phyloP scores from a whole-genome alignment of 1,140 invertebrate species.

The Lutraria rhynchaena region DNA sequence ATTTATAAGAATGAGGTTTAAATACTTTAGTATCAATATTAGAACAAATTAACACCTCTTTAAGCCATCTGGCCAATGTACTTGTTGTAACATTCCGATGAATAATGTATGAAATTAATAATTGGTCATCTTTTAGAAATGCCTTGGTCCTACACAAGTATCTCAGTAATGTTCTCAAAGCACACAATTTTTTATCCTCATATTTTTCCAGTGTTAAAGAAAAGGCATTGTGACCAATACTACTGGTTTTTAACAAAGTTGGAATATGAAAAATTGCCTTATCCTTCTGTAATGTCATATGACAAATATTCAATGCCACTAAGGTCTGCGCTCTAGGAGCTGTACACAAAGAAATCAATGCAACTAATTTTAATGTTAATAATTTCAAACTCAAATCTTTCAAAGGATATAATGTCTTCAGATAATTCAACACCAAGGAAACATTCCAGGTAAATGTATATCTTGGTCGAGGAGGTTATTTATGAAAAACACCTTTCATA shows the following conservation, averaged over 20 bases:
- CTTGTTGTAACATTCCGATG: conserved; percentile 27
- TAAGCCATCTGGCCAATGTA: conserved; percentile 43
- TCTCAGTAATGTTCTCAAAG: conserved; percentile 28
- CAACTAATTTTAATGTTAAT: conserved; percentile 26
- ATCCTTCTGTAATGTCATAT: conserved; percentile 19
- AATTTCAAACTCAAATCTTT: conserved; percentile 30
- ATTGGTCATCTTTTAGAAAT: background rate
- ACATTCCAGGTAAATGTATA: no score
- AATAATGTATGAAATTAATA: conserved; percentile 36
- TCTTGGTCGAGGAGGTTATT: conserved; percentile 17
- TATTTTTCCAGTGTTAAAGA: no score
- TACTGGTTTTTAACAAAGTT: no score
- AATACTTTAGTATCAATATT: conserved; percentile 17
- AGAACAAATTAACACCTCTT: background rate
- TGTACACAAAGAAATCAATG: no score
- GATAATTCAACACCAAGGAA: no score
- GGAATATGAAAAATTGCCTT: no score
- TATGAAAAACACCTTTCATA: conserved; percentile 39
- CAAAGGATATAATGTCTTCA: no score
- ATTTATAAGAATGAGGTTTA: conserved; percentile 41
- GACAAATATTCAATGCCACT: conserved; percentile 12
- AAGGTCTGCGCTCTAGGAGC: conserved; percentile 44
- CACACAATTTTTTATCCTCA: no score
- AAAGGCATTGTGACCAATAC: conserved; percentile 11
- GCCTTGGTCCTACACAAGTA: conserved; percentile 18